These are phyloP conservation scores for Istiophorus platypterus DNA, from an alignment of 2,113 vertebrate species.

Conservation along the genomic window DNA sequence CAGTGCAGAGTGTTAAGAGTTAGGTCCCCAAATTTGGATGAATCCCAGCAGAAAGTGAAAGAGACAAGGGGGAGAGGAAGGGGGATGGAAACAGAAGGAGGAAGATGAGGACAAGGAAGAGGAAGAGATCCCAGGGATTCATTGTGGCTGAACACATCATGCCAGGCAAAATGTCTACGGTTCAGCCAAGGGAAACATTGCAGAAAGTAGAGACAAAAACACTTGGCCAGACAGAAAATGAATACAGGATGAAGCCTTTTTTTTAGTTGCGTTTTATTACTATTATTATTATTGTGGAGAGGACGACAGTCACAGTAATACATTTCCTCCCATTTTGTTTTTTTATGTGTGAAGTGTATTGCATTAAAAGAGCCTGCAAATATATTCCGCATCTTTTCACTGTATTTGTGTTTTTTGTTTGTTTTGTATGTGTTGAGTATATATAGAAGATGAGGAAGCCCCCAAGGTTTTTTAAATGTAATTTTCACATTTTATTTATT, in stretches of 20 bases:
- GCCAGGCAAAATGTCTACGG: conserved; percentile 31
- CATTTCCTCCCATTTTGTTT: neutral
- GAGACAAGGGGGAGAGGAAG: neutral
- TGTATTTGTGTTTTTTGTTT: neutral
- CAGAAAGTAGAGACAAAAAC: conserved; percentile 26
- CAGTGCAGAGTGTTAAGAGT: neutral
- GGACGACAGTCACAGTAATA: neutral
- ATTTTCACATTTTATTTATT: neutral
- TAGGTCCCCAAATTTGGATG: neutral
- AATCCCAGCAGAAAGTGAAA: neutral
- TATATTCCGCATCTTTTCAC: neutral
- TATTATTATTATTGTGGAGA: neutral
- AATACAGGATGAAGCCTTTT: conserved; percentile 1
- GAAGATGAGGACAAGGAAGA: conserved; percentile 51
- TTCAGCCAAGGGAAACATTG: conserved; percentile 50
- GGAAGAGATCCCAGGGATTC: conserved; percentile 37
- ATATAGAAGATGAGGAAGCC: too few species aligned
- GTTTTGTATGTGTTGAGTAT: neutral
- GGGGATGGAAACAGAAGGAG: conserved; percentile 32
- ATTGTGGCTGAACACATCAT: conserved; percentile 37
- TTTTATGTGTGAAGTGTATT: too few species aligned
- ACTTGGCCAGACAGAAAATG: conserved; percentile 23
- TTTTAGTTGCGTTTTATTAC: neutral
- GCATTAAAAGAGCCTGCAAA: neutral
- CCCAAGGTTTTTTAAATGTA: neutral